These are phyloP conservation scores for Picus viridis DNA, from an alignment of 2,797 vertebrate genomes.

Conservation along the genomic window DNA sequence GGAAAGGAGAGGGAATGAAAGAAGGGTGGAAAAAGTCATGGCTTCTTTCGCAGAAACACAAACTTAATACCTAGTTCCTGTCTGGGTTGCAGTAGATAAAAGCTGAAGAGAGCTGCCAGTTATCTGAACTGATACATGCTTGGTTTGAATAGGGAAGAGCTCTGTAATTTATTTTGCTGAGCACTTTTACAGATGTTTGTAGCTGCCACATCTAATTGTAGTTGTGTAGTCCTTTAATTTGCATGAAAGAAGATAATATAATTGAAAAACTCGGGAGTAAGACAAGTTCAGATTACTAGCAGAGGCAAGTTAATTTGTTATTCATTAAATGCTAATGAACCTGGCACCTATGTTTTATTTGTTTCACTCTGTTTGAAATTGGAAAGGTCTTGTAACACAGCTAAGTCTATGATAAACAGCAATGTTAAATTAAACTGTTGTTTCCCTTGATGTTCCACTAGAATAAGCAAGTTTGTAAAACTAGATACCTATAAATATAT, in stretches of 20 bases:
- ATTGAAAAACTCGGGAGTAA: constrained; percentile 76
- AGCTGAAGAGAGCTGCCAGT: constrained; percentile 32
- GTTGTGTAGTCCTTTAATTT: constrained; percentile 76
- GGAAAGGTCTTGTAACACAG: constrained; percentile 70
- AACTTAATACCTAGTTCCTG: neutral
- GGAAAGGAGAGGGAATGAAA: neutral
- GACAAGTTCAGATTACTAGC: constrained; percentile 74
- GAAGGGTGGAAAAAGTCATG: neutral
- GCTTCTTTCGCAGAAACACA: constrained; percentile 20
- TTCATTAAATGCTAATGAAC: constrained; percentile 81
- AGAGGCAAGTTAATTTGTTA: constrained; percentile 76
- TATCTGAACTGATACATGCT: constrained; percentile 41
- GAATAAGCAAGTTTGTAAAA: constrained; percentile 39
- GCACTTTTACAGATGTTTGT: constrained; percentile 63
- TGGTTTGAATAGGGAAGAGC: constrained; percentile 2
- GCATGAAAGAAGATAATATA: constrained; percentile 77
- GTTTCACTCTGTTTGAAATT: constrained; percentile 72
- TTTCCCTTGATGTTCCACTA: constrained; percentile 45
- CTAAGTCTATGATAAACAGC: constrained; percentile 65
- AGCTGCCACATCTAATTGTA: constrained; percentile 74
- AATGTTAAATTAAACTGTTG: constrained; percentile 61
- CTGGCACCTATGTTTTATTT: constrained; percentile 73
- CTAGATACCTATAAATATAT: neutral
- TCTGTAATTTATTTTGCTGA: constrained; percentile 64
- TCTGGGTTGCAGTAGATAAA: constrained; percentile 5